Conservation (phyloP, 2,797 vertebrate species). For the Eleutherodactylus coqui region DNA sequence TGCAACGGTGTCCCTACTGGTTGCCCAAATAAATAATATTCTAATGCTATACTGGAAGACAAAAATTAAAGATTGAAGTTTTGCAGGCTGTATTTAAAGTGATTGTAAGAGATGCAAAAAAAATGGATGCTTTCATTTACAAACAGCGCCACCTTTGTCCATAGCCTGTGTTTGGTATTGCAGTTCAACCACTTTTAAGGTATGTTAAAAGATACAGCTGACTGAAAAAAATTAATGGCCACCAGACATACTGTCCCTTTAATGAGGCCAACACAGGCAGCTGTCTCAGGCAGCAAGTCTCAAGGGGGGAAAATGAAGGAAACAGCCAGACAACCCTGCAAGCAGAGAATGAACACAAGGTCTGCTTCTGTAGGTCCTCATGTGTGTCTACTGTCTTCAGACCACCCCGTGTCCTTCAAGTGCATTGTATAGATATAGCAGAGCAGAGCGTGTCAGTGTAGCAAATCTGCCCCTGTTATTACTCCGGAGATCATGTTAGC, state of each 20-base stretch:
- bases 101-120: no score
- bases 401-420: neutral
- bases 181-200: no score
- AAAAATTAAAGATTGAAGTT: no score
- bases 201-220: neutral
- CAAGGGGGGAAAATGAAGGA: neutral
- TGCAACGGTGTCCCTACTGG: no score
- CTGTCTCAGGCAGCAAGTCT: neutral
- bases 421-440: neutral
- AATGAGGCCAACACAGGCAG: slow-evolving; percentile 24
- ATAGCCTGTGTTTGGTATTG: no score
- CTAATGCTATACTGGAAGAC: no score
- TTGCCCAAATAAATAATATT: no score
- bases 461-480: neutral
- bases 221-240: neutral
- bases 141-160: no score
- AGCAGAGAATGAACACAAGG: neutral
- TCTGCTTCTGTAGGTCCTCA: neutral
- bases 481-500: neutral
- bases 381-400: neutral
- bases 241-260: neutral
- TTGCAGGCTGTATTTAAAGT: no score
- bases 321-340: neutral
- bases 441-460: neutral
- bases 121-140: no score